Evolutionary conservation across 1,140 invertebrate species (phyloP).

Genomic region (Drosophila mojavensis): DNA sequence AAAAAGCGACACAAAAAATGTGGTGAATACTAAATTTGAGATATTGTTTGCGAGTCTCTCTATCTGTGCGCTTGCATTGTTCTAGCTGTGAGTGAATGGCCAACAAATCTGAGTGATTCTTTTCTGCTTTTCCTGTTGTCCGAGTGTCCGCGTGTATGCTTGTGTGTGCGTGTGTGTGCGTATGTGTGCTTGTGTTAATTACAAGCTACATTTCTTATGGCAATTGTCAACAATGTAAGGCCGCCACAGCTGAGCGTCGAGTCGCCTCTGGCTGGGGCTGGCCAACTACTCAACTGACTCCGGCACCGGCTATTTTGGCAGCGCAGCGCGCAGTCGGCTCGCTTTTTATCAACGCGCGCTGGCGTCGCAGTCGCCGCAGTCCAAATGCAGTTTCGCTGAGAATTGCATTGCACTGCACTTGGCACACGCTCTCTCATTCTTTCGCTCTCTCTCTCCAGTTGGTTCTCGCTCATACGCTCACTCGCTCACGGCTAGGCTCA

Average conservation of each 20-base stretch:
- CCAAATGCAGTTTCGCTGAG: constrained; percentile 14
- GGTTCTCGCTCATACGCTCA: constrained; percentile 17
- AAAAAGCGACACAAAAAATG: constrained; percentile 68
- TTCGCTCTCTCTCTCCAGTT: not conserved
- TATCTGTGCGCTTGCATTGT: constrained; percentile 42
- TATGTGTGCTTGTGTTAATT: constrained; percentile 50
- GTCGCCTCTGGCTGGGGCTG: constrained; percentile 10
- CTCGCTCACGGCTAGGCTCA: constrained; percentile 7
- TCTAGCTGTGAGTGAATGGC: constrained; percentile 52
- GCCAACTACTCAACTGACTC: constrained; percentile 44
- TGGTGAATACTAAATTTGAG: constrained; percentile 74
- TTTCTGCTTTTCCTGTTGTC: constrained; percentile 13
- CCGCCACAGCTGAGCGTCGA: constrained; percentile 36
- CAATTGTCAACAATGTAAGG: constrained; percentile 67
- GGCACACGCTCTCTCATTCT: constrained; percentile 12
- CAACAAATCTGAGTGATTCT: constrained; percentile 55
- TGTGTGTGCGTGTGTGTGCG: constrained; percentile 32
- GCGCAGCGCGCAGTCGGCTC: constrained; percentile 68
- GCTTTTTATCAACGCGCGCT: constrained; percentile 79
- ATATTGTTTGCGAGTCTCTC: constrained; percentile 36
- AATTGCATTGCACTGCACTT: constrained; percentile 33
- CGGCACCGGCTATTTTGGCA: constrained; percentile 72
- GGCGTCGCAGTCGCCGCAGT: constrained; percentile 53
- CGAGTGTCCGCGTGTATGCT: not conserved
- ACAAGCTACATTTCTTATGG: constrained; percentile 57